Percentiles rank a stretch among this genome's conserved stretches.
Conservation (phyloP, 2,797 vertebrate species). For the Sebastes umbrosus region DNA sequence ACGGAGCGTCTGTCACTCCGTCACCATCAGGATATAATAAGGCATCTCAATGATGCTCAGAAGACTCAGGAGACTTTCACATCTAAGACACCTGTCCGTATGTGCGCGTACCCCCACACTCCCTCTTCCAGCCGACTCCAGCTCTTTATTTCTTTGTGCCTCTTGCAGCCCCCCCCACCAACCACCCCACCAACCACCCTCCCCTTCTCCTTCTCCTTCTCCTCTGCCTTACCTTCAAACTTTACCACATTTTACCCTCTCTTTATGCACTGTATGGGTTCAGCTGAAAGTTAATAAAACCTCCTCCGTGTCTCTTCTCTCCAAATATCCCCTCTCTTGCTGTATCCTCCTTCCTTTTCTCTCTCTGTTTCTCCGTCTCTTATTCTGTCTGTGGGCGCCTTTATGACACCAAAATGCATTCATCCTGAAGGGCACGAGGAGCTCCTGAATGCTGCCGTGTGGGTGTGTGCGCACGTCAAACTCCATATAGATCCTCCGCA, state of each 20-base stretch:
- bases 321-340: slow-evolving; percentile 28
- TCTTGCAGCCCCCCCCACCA: slow-evolving; percentile 24
- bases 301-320: slow-evolving; percentile 18
- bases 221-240: slow-evolving; percentile 54
- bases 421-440: slow-evolving; percentile 53
- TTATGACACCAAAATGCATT: slow-evolving; percentile 32
- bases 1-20: slow-evolving; percentile 65
- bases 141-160: slow-evolving; percentile 55
- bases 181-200: background rate
- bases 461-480: slow-evolving; percentile 10
- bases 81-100: slow-evolving; percentile 74
- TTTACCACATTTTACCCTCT: slow-evolving; percentile 54
- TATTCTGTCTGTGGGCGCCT: slow-evolving; percentile 27
- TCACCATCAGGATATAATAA: slow-evolving; percentile 73
- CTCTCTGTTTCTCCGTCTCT: slow-evolving; percentile 4
- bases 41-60: slow-evolving; percentile 60
- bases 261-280: slow-evolving; percentile 56
- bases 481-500: slow-evolving; percentile 7
- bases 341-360: slow-evolving; percentile 7
- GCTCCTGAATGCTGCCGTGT: slow-evolving; percentile 29
- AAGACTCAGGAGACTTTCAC: slow-evolving; percentile 64
- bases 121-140: slow-evolving; percentile 42
- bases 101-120: slow-evolving; percentile 38
- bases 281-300: slow-evolving; percentile 61
- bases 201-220: slow-evolving; percentile 7